Evolutionary conservation across 2,888 invertebrate species (phyloP), one percentile per base, ranked within the genome.

Genomic region (Aporophyla lueneburgensis): DNA sequence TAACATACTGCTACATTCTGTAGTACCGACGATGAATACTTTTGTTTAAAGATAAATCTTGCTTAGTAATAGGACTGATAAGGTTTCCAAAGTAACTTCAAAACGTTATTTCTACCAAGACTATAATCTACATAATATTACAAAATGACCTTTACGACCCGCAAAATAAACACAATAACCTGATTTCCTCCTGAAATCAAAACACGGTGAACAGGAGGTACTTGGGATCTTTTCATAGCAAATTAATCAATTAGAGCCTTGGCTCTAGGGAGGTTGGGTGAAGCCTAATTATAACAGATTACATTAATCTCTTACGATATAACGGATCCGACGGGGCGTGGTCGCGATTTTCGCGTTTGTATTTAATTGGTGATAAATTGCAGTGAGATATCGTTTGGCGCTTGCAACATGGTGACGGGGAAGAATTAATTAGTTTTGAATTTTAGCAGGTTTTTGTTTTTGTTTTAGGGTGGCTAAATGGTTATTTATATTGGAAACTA

Each of bases 241-340:
- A 90, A 87, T 90, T 89, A 89, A 89, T 89, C 88, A 89, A 89
- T 90, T 88, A 87, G 83, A 79, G 74, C 80, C 74, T 74, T 75
- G 81, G 83, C 85, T 84, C 84, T 71, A 74, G 86, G 83, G 80
- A 75, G 81, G 86, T 86, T 82, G 83, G 86, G 83, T 88, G 87
- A 84, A 87, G 83, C 78, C 90, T 90, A 90, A 91, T 91, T 91
- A 89, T 87, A 88, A 87, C 86, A 89, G 89, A 91, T 91, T 89
- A 88, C 84, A 89, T 89, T 90, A 90, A 89, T 89, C 89, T 83
- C 82, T 66, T 81, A 83, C 84, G 81, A 90, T 88, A 85, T 85
- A 79, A 70, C 81, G 72, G 84, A 59, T 72, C 77, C 76, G 80
- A 71, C 67, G 62, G 72, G 69, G 75, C 79, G 78, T 81, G 82